Evolutionary conservation across 2,888 invertebrate species (phyloP), one percentile per base, ranked within the genome.

Genomic region (Limnephilus rhombicus): DNA sequence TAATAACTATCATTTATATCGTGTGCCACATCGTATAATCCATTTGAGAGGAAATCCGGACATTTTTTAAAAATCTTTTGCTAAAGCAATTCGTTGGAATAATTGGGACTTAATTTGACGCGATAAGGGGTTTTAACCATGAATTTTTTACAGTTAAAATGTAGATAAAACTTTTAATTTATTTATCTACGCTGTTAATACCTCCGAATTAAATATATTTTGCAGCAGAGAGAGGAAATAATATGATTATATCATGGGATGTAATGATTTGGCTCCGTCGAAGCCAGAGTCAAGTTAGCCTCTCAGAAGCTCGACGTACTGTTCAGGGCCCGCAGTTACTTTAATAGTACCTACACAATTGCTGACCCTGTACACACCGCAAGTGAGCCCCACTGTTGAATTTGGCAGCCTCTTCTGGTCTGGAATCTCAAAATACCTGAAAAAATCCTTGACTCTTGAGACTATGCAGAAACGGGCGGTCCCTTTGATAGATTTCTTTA

Each of bases 41-140:
- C 68, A n/a, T 68, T 68, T 68, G 68, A 68, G 68, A 68, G 68
- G 68, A 68, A 68, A 68, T 68, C 68, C 68, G 68, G 68, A 68
- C n/a, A 68, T 68, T 68, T 68, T 68, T 68, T 68, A n/a, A n/a
- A n/a, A n/a, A 68, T 68, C 68, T 68, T 68, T 68, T 24, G 68
- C 68, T 68, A 68, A 68, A 18, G 24, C 24, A 18, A 68, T 24
- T 68, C 68, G 24, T 68, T 24, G 2, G 24, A 68, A 68, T 24
- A 68, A 68, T 68, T 24, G 24, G 5, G n/a, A 68, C 68, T 68
- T 18, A 24, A 68, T 24, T 68, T 68, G 68, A 24, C 9, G 68
- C 24, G 68, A 68, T 68, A 68, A 68, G 68, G 68, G 68, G 68
- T 68, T 68, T 68, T 68, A 68, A 68, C 68, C 68, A 9, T 68